Conservation (phyloP, 2,888 invertebrate species). For the Trachelus tabidus region DNA sequence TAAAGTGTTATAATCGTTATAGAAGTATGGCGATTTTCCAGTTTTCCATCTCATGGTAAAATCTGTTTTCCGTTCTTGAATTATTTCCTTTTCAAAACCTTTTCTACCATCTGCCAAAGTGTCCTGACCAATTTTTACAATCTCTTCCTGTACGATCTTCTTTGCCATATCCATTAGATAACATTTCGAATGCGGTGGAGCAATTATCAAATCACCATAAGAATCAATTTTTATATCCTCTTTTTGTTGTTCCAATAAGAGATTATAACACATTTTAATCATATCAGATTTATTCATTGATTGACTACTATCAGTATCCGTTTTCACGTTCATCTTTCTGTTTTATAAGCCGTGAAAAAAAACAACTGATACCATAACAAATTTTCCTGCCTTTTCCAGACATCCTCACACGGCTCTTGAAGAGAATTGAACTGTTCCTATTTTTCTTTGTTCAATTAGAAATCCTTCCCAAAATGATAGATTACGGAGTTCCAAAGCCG, state of each 20-base stretch:
- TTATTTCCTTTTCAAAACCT: background rate
- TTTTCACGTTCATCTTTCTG: background rate
- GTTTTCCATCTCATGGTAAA: conserved; percentile 17
- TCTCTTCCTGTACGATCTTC: background rate
- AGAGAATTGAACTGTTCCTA: background rate
- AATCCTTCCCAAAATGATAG: background rate
- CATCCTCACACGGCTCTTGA: background rate
- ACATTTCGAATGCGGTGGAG: background rate
- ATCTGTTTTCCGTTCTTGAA: conserved; percentile 7
- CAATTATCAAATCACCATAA: conserved; percentile 7
- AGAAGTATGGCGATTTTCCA: conserved; percentile 12
- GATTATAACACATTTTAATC: background rate
- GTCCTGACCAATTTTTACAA: background rate
- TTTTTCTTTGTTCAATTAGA: background rate
- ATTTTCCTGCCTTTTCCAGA: background rate
- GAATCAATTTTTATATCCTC: conserved; percentile 9
- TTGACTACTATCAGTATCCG: background rate
- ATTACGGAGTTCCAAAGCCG: conserved; percentile 11
- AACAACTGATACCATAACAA: background rate
- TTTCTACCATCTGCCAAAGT: background rate
- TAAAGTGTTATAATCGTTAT: conserved; percentile 26
- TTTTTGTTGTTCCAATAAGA: background rate
- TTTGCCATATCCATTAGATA: background rate
- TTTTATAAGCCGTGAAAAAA: background rate
- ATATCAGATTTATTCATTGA: background rate